Evolutionary conservation across 2,888 invertebrate genomes (phyloP), one percentile per base, ranked within the genome.

Genomic region (Mimas tiliae): DNA sequence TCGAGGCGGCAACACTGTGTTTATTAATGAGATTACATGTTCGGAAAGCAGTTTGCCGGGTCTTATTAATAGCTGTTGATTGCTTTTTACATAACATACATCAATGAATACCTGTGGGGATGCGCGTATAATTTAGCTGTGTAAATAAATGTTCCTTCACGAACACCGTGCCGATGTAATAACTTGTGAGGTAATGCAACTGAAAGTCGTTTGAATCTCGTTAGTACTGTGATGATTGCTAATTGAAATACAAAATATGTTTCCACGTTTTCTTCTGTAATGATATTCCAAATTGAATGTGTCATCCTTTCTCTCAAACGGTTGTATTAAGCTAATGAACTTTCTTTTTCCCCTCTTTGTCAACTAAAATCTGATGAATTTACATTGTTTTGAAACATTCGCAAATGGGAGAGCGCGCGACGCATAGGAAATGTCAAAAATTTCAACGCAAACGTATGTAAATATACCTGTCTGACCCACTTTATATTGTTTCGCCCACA

Each of bases 401-500:
- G 72, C 69, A 68, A 70, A 73, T 74, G 74, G 70, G 72, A 73
- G 77, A 72, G 72, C 69, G 69, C 70, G 72, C 70, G 75, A 74
- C 70, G 71, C 71, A 66, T 77, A 75, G 72, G 72, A 72, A 72
- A 75, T 81, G 81, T 82, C 79, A 80, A 85, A 87, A 85, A 81
- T 82, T 75, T 79, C 71, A 71, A 80, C 68, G 70, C 74, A 74
- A 78, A 81, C 80, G 74, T 83, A 86, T 85, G 80, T 80, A 83
- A 85, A 83, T 82, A 77, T 76, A 89, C 83, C 84, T 83, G 87
- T 75, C 75, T 83, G 86, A 71, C 82, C 84, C 81, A 88, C 84
- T 84, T 86, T 70, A 78, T 79, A 87, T 89, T 91, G 91, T 91
- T 81, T 88, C 84, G 84, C 81, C 80, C 81, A 87, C 87, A 84